Conservation (phyloP, 2,888 invertebrate species). For the Aphodius granarius region DNA sequence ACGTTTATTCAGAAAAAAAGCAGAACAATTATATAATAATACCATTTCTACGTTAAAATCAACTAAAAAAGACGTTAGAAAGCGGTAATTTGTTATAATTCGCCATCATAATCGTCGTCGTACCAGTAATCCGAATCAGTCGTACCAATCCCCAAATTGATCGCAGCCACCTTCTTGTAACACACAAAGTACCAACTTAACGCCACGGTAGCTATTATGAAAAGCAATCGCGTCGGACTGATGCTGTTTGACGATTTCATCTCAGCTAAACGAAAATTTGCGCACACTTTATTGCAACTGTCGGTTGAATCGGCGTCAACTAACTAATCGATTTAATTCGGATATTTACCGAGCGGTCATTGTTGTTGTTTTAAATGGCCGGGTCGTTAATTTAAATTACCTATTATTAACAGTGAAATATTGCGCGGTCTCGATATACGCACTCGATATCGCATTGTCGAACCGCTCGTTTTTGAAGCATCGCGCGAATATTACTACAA, state of each 20-base stretch:
- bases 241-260: neutral
- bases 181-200: neutral
- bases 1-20: no score
- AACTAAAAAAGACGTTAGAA: no score
- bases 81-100: no score
- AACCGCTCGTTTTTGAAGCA: neutral
- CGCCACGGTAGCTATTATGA: neutral
- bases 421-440: neutral
- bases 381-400: neutral
- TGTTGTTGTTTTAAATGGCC: neutral
- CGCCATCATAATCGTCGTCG: no score
- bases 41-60: no score
- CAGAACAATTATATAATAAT: no score
- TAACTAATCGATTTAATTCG: neutral
- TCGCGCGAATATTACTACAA: neutral
- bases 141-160: neutral
- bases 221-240: neutral
- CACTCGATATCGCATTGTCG: neutral
- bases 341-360: neutral
- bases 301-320: neutral
- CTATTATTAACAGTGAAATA: neutral
- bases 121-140: no score
- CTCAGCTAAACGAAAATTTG: neutral
- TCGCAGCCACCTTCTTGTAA: neutral
- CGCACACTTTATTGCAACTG: neutral